Evolutionary conservation across 1,140 invertebrate genomes (phyloP), one percentile per base, ranked within the genome.

Genomic region (Sminthurinus signatus): DNA sequence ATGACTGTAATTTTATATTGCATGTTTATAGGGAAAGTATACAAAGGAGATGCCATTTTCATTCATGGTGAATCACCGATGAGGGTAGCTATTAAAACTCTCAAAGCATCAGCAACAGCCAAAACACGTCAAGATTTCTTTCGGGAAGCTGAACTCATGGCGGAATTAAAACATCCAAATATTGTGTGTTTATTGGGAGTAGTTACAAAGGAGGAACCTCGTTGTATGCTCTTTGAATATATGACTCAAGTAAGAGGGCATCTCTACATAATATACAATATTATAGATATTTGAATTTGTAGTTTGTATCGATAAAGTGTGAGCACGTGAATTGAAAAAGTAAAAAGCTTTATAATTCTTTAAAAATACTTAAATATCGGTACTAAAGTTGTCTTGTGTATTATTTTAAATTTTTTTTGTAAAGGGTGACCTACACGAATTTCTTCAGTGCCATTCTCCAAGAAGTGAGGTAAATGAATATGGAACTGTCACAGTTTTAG

Each of bases 201-300:
- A 2, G 88, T 93, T 54, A 81, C 93, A 51, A 88, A 89, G 69
- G 89, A 93, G 59, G 89, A 94, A 73, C 93, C 93, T 0, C 85
- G 91, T 75, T 96, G 92, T 75, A 95, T 97, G 91, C 79, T 97
- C 1, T 97, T 96, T 79, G 94, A 97, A 76, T 96, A 93, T 74
- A 96, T 94, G 91, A 87, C 88, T 1, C 85, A 82, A 73, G 76
- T 75, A 68, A 50, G 65, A 52, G n/a, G n/a, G 10, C 39, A n/a
- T 42, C n/a, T 42, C 10, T n/a, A 12, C 10, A 42, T 12, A 42
- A 10, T 42, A 42, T 12, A 10, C 39, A 12, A 42, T 12, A 12
- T 42, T 42, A n/a, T 42, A 12, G n/a, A 12, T 42, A 12, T 42
- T 42, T 42, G 52, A n/a, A n/a, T n/a, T n/a, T n/a, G n/a, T n/a